Base-by-base conservation (phyloP, 2,797 vertebrate species). In the Syngnathus rostellatus region DNA sequence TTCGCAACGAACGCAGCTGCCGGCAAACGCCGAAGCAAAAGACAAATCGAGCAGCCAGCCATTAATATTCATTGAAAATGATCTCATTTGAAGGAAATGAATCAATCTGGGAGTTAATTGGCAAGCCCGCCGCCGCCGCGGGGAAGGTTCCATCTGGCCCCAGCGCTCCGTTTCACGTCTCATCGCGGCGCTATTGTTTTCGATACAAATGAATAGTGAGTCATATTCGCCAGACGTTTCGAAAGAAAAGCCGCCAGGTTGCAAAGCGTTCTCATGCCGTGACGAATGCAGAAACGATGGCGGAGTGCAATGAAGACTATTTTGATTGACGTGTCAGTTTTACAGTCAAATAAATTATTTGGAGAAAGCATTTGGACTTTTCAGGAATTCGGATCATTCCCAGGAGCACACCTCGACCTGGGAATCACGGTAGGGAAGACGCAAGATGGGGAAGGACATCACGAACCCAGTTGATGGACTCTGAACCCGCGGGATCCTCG, bases 41-140 rank as follows among this genome's bases (percentile, higher is more conserved):
- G 39, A 48, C 17, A 70, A 81, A 74, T 59, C 61, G 65, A 82
- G 48, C 48, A 64, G 21, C 14, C 43, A n/a, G 41, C 39, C 71
- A 84, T 86, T 74, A 80, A 88, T 87, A 85, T 85, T 86, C 74
- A 87, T 83, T 74, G 55, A 65, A 72, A 77, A 82, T 81, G 55
- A 77, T 51, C 75, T 70, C 61, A 68, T 71, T 67, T 64, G 69
- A 79, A 73, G 68, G 64, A 76, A 80, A 78, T 73, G 76, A 72
- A 76, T 68, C 54, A 76, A 71, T 67, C 54, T 73, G 50, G 38
- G 65, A 5, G 31, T 67, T 78, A 85, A 43, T 75, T 78, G 73
- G 71, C 63, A 9, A 67, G 66, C 57, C 14, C 12, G 64, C 72
- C 67, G 64, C 72, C 67, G 78, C 73, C 62, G 77, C n/a, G 0